Conservation (phyloP, 2,113 vertebrate genomes). For the Lasiurus borealis region DNA sequence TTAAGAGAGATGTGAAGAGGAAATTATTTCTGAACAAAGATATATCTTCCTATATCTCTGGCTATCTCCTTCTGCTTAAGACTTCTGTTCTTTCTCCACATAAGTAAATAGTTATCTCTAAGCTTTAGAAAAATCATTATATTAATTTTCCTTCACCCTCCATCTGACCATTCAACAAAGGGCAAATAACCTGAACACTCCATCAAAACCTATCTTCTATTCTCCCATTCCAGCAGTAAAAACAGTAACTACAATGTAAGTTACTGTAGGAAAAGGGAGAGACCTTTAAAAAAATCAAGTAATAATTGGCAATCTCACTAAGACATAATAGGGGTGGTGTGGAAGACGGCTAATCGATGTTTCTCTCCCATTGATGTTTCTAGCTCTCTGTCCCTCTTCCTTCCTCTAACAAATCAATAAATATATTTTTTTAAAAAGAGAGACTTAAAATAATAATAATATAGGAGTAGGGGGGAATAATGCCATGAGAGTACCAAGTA, state of each 20-base stretch:
- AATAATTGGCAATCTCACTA: not conserved
- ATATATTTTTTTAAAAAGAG: too few species aligned
- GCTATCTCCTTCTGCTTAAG: not conserved
- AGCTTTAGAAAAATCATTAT: not conserved
- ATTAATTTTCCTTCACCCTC: not conserved
- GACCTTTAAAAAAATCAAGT: not conserved
- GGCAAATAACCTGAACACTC: not conserved
- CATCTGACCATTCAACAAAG: slow-evolving; percentile 2
- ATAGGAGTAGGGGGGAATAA: not conserved
- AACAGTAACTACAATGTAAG: not conserved
- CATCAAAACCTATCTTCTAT: not conserved
- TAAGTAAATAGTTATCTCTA: slow-evolving; percentile 22
- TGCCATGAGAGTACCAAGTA: not conserved
- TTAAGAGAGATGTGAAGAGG: slow-evolving; percentile 47
- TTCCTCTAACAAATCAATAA: too few species aligned
- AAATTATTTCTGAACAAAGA: slow-evolving; percentile 60
- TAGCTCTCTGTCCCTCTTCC: too few species aligned
- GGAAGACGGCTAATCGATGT: too few species aligned
- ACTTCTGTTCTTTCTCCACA: not conserved
- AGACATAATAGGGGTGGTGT: not conserved
- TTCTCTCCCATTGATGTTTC: too few species aligned
- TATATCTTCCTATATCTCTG: not conserved
- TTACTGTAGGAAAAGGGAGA: not conserved
- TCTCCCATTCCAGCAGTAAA: not conserved
- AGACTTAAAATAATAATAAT: not conserved